Conservation (phyloP, 2,888 invertebrate species). For the Carcina quercana region DNA sequence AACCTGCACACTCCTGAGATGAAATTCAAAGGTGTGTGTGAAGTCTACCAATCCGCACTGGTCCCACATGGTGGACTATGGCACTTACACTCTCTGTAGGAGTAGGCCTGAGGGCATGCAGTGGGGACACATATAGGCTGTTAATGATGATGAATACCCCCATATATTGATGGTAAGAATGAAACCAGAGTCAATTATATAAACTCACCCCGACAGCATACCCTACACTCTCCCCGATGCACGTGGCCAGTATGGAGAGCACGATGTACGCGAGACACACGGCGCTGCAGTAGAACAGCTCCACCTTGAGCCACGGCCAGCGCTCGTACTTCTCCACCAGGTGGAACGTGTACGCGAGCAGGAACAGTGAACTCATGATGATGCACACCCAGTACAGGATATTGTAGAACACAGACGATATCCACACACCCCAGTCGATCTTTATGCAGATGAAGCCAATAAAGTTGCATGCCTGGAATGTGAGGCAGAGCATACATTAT, state of each 20-base stretch:
- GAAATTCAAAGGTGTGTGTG: too few relatives aligned
- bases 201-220: slow-evolving; percentile 83
- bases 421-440: slow-evolving; percentile 68
- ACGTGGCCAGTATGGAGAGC: slow-evolving; percentile 81
- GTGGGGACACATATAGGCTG: too few relatives aligned
- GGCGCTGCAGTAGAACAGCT: slow-evolving; percentile 81
- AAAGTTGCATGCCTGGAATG: slow-evolving; percentile 77
- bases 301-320: slow-evolving; percentile 89
- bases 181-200: not conserved
- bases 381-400: slow-evolving; percentile 87
- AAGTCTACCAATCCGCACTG: too few relatives aligned
- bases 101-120: too few relatives aligned
- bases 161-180: too few relatives aligned
- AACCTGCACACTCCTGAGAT: too few relatives aligned
- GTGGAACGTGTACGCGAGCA: slow-evolving; percentile 87
- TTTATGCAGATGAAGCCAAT: slow-evolving; percentile 89
- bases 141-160: too few relatives aligned
- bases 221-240: slow-evolving; percentile 72
- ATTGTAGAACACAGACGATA: slow-evolving; percentile 83
- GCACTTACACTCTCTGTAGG: too few relatives aligned
- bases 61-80: too few relatives aligned
- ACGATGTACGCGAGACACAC: slow-evolving; percentile 83
- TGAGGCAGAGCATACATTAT: too few relatives aligned
- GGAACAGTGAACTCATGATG: slow-evolving; percentile 82
- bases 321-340: slow-evolving; percentile 86